Evolutionary conservation across 2,888 invertebrate species (phyloP).

Genomic region (Cynaeus angustus): DNA sequence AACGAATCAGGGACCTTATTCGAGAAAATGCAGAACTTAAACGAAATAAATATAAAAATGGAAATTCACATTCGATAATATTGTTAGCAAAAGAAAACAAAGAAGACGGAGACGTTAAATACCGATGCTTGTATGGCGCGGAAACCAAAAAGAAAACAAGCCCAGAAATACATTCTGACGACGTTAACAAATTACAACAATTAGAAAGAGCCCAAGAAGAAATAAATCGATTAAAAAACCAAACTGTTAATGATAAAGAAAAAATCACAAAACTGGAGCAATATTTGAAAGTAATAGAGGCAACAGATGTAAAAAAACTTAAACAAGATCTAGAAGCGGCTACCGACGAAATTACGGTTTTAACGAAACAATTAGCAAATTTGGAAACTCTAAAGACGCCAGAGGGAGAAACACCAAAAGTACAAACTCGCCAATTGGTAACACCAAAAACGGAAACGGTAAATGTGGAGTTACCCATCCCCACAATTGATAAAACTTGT

Average conservation of each 20-base stretch:
- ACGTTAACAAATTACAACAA: not conserved
- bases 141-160: constrained; percentile 1
- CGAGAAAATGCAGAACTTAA: constrained; percentile 5
- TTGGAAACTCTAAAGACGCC: too few relatives aligned
- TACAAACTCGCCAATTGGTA: too few relatives aligned
- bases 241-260: not conserved
- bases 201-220: not conserved
- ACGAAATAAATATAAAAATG: not conserved
- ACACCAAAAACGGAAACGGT: not conserved
- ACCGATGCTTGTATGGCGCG: constrained; percentile 5
- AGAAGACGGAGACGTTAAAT: constrained; percentile 9
- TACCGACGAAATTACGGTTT: too few relatives aligned
- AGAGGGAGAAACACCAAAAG: too few relatives aligned
- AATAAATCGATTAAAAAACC: not conserved
- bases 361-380: too few relatives aligned
- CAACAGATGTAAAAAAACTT: too few relatives aligned
- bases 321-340: too few relatives aligned
- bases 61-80: not conserved
- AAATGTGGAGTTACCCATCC: not conserved
- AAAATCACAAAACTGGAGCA: not conserved
- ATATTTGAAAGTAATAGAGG: too few relatives aligned
- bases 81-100: constrained; percentile 12
- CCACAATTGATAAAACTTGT: not conserved
- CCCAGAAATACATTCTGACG: too few relatives aligned
- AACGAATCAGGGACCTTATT: constrained; percentile 10